Conservation (phyloP, 2,113 vertebrate species). For the Pygoscelis adeliae region DNA sequence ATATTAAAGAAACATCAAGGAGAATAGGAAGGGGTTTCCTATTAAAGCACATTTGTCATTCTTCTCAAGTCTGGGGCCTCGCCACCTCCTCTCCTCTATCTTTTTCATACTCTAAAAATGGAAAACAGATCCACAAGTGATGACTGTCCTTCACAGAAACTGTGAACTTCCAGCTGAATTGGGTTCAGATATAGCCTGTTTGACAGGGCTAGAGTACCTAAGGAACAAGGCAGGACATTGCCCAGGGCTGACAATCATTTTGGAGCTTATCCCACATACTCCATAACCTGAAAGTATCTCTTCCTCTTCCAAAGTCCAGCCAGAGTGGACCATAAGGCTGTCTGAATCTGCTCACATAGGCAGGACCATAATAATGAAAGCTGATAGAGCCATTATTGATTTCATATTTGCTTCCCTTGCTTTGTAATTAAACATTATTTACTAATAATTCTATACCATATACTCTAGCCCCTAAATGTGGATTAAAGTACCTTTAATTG, state of each 20-base stretch:
- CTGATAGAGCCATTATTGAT: background rate
- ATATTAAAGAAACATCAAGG: background rate
- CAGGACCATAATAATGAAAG: background rate
- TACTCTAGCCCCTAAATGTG: background rate
- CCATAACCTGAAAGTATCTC: background rate
- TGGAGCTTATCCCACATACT: background rate
- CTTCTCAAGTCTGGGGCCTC: background rate
- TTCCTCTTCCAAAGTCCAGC: background rate
- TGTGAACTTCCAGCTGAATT: background rate
- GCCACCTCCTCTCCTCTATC: background rate
- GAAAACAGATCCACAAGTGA: background rate
- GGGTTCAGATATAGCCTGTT: background rate
- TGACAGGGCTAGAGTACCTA: background rate
- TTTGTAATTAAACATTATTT: background rate
- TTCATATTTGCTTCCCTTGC: background rate
- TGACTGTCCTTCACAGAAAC: background rate
- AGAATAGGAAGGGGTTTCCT: fast-evolving
- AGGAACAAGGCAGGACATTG: background rate
- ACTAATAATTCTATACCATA: background rate
- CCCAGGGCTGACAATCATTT: background rate
- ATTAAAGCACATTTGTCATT: background rate
- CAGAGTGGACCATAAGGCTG: background rate
- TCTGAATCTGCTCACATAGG: background rate
- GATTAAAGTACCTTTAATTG: background rate
- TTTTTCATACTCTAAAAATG: background rate